Base-by-base conservation (phyloP, 2,888 invertebrate genomes). In the Stenodema calcarata region DNA sequence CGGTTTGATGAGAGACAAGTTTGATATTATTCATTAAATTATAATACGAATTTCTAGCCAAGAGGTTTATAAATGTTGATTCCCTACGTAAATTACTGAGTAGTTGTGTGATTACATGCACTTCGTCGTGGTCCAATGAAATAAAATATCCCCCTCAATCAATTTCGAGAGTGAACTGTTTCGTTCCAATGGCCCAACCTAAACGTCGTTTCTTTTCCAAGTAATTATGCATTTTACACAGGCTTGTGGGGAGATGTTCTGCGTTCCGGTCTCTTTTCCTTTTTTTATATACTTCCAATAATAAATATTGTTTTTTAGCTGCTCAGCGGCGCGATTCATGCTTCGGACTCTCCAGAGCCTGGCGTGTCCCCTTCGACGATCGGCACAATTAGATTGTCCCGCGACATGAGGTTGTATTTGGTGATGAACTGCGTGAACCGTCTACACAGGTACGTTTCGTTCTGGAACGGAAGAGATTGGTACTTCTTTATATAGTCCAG, bases 361-460 rank as follows among this genome's bases (percentile, higher is more conserved):
- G 92, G 92, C 30, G 92, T 93, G 89, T 91, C 92, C 90, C 95
- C 95, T 91, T 96, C 96, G 91, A 97, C 94, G 91, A 99, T 99
- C 86, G 99, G 99, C 89, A 99, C 97, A 91, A 99, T 99, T 89
- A 99, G 93, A 92, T 98, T 99, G 92, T 99, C 99, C 91, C 97
- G 97, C 18, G 98, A 97, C 96, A 99, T 99, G 89, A 99, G 94
- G 91, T 96, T 97, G 93, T 99, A 99, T 92, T 99, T 99, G 89
- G 97, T 98, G 86, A 99, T 99, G 93, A 99, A 99, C 90, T 96
- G 95, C 84, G 99, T 99, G 92, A 99, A 99, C 90, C 96, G 94
- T 91, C 96, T 96, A 92, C 99, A 99, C 88, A 99, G 93, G 91
- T 95, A 97, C 35, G 98, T 98, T 92, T 98, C 97, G 90, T 95